Conservation (phyloP, 1,140 invertebrate species). For the Nomia melanderi region DNA sequence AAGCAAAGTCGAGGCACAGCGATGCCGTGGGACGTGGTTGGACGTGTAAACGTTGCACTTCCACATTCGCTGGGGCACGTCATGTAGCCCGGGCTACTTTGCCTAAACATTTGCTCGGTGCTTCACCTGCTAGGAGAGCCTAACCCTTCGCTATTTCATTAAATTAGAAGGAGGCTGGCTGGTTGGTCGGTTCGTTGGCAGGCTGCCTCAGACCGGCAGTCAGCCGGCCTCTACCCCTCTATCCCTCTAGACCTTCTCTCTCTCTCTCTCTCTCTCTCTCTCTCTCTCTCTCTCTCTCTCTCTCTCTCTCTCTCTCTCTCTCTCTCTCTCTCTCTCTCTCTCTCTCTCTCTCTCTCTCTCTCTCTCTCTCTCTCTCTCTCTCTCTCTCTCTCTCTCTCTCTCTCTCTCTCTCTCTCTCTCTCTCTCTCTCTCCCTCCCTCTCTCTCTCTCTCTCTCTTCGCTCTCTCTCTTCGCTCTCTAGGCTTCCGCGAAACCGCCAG, state of each 20-base stretch:
- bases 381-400: constrained; percentile 6
- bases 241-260: constrained; percentile 2
- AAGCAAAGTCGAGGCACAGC: constrained; percentile 5
- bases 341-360: constrained; percentile 1
- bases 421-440: constrained; percentile 1
- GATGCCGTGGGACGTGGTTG: constrained; percentile 6
- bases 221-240: neutral
- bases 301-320: neutral
- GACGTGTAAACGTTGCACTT: constrained; percentile 50
- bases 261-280: constrained; percentile 6
- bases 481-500: constrained; percentile 64
- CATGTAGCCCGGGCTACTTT: constrained; percentile 64
- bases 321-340: constrained; percentile 6
- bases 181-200: constrained; percentile 54
- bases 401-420: neutral
- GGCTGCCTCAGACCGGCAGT: constrained; percentile 15
- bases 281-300: constrained; percentile 1
- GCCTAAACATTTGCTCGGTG: constrained; percentile 74
- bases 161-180: constrained; percentile 71
- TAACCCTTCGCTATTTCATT: constrained; percentile 78
- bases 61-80: constrained; percentile 46
- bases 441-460: constrained; percentile 3
- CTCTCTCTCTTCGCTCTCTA: constrained; percentile 1
- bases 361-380: neutral
- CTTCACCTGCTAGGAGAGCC: constrained; percentile 66